Conservation (phyloP, 2,113 vertebrate species). For the Ondatra zibethicus region DNA sequence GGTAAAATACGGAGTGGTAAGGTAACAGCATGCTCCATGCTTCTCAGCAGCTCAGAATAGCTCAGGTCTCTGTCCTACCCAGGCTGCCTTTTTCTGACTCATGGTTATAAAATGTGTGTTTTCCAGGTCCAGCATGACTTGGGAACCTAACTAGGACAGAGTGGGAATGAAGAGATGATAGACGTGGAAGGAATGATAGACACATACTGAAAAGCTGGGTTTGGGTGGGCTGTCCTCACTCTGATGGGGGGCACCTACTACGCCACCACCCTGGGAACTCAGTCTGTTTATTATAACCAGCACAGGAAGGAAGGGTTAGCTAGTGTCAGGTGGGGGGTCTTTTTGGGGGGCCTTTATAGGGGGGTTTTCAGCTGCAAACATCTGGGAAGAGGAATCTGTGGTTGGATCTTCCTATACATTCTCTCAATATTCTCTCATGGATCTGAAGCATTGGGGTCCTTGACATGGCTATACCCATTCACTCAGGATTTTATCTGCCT, state of each 20-base stretch:
- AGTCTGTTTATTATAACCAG: neutral
- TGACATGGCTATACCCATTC: neutral
- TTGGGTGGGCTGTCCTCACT: neutral
- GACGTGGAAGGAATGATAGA: neutral
- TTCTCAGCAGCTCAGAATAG: neutral
- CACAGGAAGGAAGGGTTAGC: neutral
- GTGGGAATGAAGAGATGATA: too few relatives aligned
- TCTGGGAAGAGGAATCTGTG: neutral
- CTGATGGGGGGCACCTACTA: neutral
- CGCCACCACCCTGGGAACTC: neutral
- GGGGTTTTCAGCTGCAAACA: neutral
- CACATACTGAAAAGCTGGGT: neutral
- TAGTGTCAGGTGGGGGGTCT: neutral
- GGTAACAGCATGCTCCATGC: neutral
- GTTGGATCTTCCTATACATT: neutral
- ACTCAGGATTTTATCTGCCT: neutral
- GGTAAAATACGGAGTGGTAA: neutral
- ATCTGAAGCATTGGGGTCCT: neutral
- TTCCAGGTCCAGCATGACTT: neutral
- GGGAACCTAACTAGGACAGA: neutral
- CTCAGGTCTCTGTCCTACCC: fast-evolving
- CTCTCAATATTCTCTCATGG: neutral
- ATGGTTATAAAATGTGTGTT: neutral
- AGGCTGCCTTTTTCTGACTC: neutral
- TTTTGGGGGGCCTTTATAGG: neutral